Conservation (phyloP, 2,113 vertebrate genomes). For the Ondatra zibethicus region DNA sequence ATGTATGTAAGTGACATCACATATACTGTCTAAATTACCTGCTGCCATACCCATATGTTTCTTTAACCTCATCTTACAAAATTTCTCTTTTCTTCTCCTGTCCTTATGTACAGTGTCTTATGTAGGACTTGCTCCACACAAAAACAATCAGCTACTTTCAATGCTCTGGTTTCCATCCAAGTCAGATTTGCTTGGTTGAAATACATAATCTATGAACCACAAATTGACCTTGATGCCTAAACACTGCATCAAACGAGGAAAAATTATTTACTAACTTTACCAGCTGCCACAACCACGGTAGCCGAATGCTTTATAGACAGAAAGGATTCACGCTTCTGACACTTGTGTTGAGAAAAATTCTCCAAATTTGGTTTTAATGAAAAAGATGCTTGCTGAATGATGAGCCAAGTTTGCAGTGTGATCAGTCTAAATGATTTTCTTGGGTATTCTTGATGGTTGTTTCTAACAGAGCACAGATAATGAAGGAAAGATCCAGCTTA, state of each 20-base stretch:
- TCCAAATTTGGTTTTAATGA: neutral
- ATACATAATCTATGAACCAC: neutral
- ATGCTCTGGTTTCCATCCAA: neutral
- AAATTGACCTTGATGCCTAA: neutral
- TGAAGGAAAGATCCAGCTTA: neutral
- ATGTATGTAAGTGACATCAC: neutral
- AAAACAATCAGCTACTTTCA: neutral
- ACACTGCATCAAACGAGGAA: neutral
- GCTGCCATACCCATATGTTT: neutral
- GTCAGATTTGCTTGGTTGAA: neutral
- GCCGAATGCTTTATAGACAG: neutral
- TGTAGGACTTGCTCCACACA: neutral
- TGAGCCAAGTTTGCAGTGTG: neutral
- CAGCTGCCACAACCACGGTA: neutral
- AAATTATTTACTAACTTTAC: slow-evolving; percentile 5
- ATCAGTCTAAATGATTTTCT: neutral
- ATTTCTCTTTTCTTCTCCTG: neutral
- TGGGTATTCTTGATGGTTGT: neutral
- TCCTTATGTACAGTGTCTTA: neutral
- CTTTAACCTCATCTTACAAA: neutral
- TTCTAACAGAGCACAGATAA: slow-evolving; percentile 1
- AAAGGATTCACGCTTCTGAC: neutral
- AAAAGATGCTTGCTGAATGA: neutral
- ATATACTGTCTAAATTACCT: neutral
- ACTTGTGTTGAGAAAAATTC: neutral